phyloP scores from a whole-genome alignment of 2,113 vertebrate species.

The Chloropsis cyanopogon region DNA sequence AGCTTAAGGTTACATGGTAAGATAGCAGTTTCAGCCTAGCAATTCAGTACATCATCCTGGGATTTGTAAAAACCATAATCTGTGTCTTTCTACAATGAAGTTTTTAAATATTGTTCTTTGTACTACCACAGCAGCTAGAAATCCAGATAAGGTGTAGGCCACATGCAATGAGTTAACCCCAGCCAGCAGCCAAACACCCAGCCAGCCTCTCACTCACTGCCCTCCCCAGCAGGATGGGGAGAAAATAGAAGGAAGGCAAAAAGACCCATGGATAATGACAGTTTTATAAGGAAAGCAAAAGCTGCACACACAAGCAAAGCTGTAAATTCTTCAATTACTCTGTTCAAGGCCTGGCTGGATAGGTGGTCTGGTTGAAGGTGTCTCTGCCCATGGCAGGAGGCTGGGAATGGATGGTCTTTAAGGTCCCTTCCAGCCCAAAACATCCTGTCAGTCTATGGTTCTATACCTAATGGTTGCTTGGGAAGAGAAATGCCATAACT shows the following conservation, averaged over 20 bases:
- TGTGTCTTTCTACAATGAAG: not conserved
- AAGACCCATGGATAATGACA: not conserved
- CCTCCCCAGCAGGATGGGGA: not conserved
- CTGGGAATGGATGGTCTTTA: not conserved
- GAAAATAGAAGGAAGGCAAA: not conserved
- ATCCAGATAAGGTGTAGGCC: not conserved
- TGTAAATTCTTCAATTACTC: not conserved
- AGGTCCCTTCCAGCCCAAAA: not conserved
- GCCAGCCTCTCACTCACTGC: not conserved
- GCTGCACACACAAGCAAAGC: not conserved
- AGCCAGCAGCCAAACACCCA: not conserved
- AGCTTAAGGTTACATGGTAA: not conserved
- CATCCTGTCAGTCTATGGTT: not conserved
- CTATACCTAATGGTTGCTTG: not conserved
- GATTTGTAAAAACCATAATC: not conserved
- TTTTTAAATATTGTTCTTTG: not conserved
- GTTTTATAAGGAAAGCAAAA: not conserved
- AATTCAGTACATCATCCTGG: not conserved
- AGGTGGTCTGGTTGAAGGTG: not conserved
- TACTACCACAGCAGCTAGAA: not conserved
- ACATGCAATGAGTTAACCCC: not conserved
- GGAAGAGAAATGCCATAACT: not conserved
- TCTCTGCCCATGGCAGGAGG: not conserved
- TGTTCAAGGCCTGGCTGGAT: not conserved
- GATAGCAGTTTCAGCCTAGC: not conserved